Evolutionary conservation across 2,797 vertebrate genomes (phyloP).

Genomic region (Girardinus metallicus): DNA sequence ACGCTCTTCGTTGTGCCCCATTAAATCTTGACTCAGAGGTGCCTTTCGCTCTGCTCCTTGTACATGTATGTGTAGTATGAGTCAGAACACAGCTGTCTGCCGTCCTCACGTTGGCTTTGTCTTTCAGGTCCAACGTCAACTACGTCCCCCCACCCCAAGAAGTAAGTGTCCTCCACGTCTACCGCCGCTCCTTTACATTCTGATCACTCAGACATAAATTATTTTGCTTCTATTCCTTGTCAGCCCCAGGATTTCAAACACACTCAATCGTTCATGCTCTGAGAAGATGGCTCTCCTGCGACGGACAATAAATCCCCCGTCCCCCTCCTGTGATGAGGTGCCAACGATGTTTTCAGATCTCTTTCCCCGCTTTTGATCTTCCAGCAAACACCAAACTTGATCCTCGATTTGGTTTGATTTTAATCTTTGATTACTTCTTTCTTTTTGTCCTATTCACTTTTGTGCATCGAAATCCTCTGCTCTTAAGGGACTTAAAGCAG

Average conservation of each 20-base stretch:
- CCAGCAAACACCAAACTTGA: slow-evolving; percentile 29
- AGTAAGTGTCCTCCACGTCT: slow-evolving; percentile 66
- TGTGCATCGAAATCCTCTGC: slow-evolving; percentile 30
- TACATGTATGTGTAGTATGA: slow-evolving; percentile 59
- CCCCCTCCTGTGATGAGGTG: slow-evolving; percentile 38
- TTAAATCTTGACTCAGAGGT: slow-evolving; percentile 10
- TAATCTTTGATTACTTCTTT: background rate
- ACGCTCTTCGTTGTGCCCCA: background rate
- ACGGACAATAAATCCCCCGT: slow-evolving; percentile 9
- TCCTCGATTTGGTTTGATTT: slow-evolving; percentile 6
- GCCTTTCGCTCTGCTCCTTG: slow-evolving; percentile 31
- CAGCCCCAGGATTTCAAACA: slow-evolving; percentile 94
- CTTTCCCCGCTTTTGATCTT: slow-evolving; percentile 30
- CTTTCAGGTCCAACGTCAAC: slow-evolving; percentile 79
- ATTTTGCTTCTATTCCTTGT: slow-evolving; percentile 9
- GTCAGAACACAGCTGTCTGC: slow-evolving; percentile 55
- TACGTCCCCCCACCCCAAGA: slow-evolving; percentile 81
- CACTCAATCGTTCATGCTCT: slow-evolving; percentile 94
- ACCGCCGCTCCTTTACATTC: background rate
- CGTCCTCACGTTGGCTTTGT: slow-evolving; percentile 52
- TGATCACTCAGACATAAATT: background rate
- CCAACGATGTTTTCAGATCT: slow-evolving; percentile 58
- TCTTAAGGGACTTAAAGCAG: slow-evolving; percentile 29
- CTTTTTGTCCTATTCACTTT: slow-evolving; percentile 27
- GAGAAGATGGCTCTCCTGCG: slow-evolving; percentile 65